A percentile compares a stretch with the other conserved stretches of the same genome.
Evolutionary conservation across 2,113 vertebrate species (phyloP).

Genomic region (Chinchilla lanigera): DNA sequence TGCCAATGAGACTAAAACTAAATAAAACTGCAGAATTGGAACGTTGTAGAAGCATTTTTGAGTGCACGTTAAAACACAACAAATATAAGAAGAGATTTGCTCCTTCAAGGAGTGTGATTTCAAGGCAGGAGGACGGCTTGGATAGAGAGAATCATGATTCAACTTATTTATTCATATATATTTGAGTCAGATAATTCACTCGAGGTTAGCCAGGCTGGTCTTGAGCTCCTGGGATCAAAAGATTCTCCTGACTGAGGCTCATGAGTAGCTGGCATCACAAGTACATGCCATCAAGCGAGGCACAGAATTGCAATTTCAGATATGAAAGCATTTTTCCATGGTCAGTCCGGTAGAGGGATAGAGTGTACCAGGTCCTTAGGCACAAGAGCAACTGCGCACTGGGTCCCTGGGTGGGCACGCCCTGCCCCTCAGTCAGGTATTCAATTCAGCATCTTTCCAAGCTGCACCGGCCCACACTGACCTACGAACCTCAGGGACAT

Average conservation of each 20-base stretch:
- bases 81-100: background rate
- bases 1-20: background rate
- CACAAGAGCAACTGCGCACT: accelerated
- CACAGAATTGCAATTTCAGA: background rate
- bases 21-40: background rate
- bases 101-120: background rate
- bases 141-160: background rate
- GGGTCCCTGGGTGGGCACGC: background rate
- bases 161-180: background rate
- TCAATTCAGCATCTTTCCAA: accelerated
- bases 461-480: accelerated
- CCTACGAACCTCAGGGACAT: accelerated
- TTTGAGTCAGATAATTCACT: background rate
- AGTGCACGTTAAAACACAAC: background rate
- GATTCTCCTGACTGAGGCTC: background rate
- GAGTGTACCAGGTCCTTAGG: too few species aligned
- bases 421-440: accelerated
- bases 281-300: background rate
- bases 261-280: background rate
- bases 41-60: background rate
- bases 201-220: background rate
- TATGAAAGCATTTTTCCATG: background rate
- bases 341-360: background rate
- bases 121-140: background rate
- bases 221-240: background rate